Base-by-base conservation (phyloP, 2,797 vertebrate genomes). In the Chiroxiphia lanceolata region DNA sequence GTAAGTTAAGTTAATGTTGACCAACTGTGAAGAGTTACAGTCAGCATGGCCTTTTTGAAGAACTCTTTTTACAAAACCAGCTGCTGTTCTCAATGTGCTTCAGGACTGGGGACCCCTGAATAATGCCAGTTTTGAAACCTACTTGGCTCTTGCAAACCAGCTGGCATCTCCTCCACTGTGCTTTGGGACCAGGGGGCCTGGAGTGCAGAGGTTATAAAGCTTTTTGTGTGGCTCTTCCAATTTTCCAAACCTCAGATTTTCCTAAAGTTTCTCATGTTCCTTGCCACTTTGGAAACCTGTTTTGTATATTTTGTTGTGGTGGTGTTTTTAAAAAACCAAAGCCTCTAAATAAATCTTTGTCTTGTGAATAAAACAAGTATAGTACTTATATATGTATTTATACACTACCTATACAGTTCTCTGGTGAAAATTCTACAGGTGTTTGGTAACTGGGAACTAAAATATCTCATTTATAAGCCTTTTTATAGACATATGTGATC, bases 211-310 rank as follows among this genome's bases (percentile, higher is more conserved):
- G 83, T 65, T 85, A 64, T 87, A 80, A 74, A 40, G n/a, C 10
- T 72, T 87, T 89, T 87, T 68, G 7, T 0, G 0, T 42, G 20
- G 20, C 17, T 75, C 19, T 94, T 95, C 67, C 61, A 83, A 40
- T 80, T 95, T 95, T 92, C 86, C 80, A 79, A 59, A 69, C 36
- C 47, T 96, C 70, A 79, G 19, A 79, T 76, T 96, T 96, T 90
- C 83, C 74, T 91, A 22, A 92, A 65, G 61, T 78, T 91, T 95
- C 72, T 86, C 33, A 59, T 45, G 31, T 90, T 91, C 25, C 42
- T 69, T 81, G 36, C 22, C 20, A 45, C 22, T 87, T 88, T 81
- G 40, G 45, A 84, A 92, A 63, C 29, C 8, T 36, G 21, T 44
- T 81, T 87, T 44, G 13, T 57, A 10, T 88, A 15, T 65, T 87